A percentile compares a stretch with the other conserved stretches of the same genome.
These are phyloP conservation scores for Palaemon carinicauda DNA, from an alignment of 1,140 invertebrate species.

Conservation along the genomic window DNA sequence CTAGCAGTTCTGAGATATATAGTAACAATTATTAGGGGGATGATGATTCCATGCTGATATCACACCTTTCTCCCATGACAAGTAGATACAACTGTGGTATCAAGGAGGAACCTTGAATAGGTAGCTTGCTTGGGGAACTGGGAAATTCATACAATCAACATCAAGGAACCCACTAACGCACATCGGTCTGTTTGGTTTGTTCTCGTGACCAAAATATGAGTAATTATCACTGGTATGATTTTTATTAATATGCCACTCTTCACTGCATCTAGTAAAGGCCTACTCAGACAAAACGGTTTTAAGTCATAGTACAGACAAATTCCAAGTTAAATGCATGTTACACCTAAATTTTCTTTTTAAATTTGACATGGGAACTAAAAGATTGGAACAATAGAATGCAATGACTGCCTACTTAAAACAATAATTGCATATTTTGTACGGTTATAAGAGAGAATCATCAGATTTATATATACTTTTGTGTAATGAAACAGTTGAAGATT, in stretches of 20 bases:
- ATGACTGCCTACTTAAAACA: too few species aligned
- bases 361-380: too few species aligned
- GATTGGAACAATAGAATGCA: too few species aligned
- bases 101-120: constrained; percentile 16
- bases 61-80: constrained; percentile 35
- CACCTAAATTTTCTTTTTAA: too few species aligned
- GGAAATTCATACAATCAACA: constrained; percentile 52
- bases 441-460: not conserved
- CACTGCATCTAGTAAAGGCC: constrained; percentile 32
- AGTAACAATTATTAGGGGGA: constrained; percentile 52
- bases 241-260: constrained; percentile 7
- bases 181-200: constrained; percentile 40
- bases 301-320: too few species aligned
- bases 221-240: constrained; percentile 4
- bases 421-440: too few species aligned
- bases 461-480: constrained; percentile 9
- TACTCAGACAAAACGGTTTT: not conserved
- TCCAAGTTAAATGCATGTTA: too few species aligned
- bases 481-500: constrained; percentile 13
- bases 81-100: constrained; percentile 33
- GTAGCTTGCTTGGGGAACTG: constrained; percentile 35
- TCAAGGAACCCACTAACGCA: constrained; percentile 54
- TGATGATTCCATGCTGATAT: constrained; percentile 52
- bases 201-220: not conserved
- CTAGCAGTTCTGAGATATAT: constrained; percentile 56